Base-by-base conservation (phyloP, 2,113 vertebrate species). In the Cryptomyrus ogoouensis region DNA sequence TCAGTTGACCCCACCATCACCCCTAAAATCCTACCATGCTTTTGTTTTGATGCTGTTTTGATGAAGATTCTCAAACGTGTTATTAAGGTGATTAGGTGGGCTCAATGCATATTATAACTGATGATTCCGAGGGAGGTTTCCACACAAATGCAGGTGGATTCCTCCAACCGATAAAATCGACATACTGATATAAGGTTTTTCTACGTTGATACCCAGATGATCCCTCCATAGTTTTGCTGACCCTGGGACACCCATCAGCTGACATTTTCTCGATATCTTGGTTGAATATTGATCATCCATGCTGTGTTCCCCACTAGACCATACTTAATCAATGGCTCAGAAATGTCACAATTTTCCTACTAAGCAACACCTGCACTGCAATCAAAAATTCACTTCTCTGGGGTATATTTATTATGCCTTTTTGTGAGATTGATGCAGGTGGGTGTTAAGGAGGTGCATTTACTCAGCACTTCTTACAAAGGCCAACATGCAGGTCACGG, bases 281-380 rank as follows among this genome's bases (percentile, higher is more conserved):
- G 74, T 44, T 83, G 62, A 83, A 89, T 53, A 89, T 83, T 42
- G 70, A 89, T 83, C 49, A 44, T 53, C 80, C 50, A 56, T 83
- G 39, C 49, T 53, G 47, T 56, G 49, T 24, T 53, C 19, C 44
- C 50, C 50, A 56, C 49, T 56, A 89, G 49, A n/a, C 49, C 47
- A 44, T 44, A 49, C 70, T 39, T 53, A 53, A 83, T 89, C 70
- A 83, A 89, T 83, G 70, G 74, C 70, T 80, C 74, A 83, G 39
- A 89, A 89, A 83, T 83, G 47, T 83, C 74, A 50, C 50, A 83
- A 35, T 83, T 50, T 42, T 50, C 9, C 70, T 89, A 19, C 70
- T 53, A 42, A 83, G 31, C 47, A 31, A 77, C 66, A 89, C 46
- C 44, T n/a, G n/a, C 66, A 15, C 27, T 15, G 66, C 66, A 74